Evolutionary conservation across 2,888 invertebrate species (phyloP), one percentile per base, ranked within the genome.

Genomic region (Parthenolecanium corni): DNA sequence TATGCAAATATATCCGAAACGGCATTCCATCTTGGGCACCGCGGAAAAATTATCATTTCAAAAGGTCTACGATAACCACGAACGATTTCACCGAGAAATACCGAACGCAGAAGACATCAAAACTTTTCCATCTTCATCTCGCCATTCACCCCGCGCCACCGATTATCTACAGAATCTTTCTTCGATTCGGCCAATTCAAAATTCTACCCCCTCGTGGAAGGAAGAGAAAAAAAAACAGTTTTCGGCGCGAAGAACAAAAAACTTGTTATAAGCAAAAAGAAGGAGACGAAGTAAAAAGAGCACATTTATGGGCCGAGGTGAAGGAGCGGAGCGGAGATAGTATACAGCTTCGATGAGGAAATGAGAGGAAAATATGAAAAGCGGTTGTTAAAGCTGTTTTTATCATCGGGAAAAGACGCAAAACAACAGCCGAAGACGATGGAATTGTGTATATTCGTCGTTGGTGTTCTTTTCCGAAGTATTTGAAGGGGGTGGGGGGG

Each of bases 321-420:
- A 36, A 31, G 46, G 20, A n/a, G 42, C 46, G 36, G 46, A 44
- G 57, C 20, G 46, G 12, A 42, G 46, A 40, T 44, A 40, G 31
- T 24, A 56, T 25, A 56, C 16, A 46, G 46, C 44, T n/a, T 24
- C 46, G 47, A 46, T 20, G 47, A 47, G 25, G 57, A 31, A 24
- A 42, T 36, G 51, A 49, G 46, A 49, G 47, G 18, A 61, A 61
- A 61, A 51, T 61, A 61, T 61, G 61, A 47, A 61, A 61, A 61
- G 61, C 61, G 61, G 61, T 61, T 61, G 51, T 61, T 61, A 61
- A 57, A 61, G 47, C 61, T 61, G 61, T 61, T 61, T 61, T 61
- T 61, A 61, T 61, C 61, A 61, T 61, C 61, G 61, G 20, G 31
- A 49, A 61, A 61, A 61, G 49, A 61, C 49, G 49, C 31, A 49